Evolutionary conservation across 2,888 invertebrate genomes (phyloP).

Genomic region (Scaptomyza cyrtandrae): DNA sequence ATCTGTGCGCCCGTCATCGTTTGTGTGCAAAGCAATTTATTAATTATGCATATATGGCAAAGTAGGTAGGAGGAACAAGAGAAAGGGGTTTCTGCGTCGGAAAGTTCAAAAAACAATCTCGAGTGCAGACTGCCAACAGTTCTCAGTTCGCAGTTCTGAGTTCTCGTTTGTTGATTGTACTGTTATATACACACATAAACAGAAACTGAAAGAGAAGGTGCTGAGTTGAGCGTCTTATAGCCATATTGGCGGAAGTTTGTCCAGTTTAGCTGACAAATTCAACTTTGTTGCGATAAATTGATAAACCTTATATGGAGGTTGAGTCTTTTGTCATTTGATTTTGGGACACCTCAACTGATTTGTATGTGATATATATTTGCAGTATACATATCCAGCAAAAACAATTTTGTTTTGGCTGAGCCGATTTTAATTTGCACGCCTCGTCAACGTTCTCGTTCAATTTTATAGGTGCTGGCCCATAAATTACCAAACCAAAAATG

Average conservation of each 20-base stretch:
- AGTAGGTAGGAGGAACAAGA: background rate
- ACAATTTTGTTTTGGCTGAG: slow-evolving; percentile 24
- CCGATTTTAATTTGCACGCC: slow-evolving; percentile 39
- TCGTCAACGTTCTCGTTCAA: slow-evolving; percentile 22
- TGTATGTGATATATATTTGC: slow-evolving; percentile 22
- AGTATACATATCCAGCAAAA: slow-evolving; percentile 40
- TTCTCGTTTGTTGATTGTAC: slow-evolving; percentile 41
- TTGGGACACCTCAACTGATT: slow-evolving; percentile 13
- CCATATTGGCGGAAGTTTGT: slow-evolving; percentile 20
- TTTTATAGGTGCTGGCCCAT: slow-evolving; percentile 53
- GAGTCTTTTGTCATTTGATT: slow-evolving; percentile 50
- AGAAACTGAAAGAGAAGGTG: slow-evolving; percentile 38
- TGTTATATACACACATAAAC: slow-evolving; percentile 49
- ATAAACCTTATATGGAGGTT: slow-evolving; percentile 67
- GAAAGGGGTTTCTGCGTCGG: slow-evolving; percentile 34
- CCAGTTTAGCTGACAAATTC: slow-evolving; percentile 64
- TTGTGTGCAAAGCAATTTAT: slow-evolving; percentile 72
- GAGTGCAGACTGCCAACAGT: slow-evolving; percentile 64
- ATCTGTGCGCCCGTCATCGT: slow-evolving; percentile 52
- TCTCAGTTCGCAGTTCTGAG: slow-evolving; percentile 25
- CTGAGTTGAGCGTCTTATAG: slow-evolving; percentile 41
- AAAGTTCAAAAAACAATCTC: slow-evolving; percentile 73
- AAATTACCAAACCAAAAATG: slow-evolving; percentile 50
- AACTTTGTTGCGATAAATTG: slow-evolving; percentile 60
- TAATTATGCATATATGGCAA: slow-evolving; percentile 76